phyloP scores from a whole-genome alignment of 2,797 vertebrate species.

The Tapirus indicus region DNA sequence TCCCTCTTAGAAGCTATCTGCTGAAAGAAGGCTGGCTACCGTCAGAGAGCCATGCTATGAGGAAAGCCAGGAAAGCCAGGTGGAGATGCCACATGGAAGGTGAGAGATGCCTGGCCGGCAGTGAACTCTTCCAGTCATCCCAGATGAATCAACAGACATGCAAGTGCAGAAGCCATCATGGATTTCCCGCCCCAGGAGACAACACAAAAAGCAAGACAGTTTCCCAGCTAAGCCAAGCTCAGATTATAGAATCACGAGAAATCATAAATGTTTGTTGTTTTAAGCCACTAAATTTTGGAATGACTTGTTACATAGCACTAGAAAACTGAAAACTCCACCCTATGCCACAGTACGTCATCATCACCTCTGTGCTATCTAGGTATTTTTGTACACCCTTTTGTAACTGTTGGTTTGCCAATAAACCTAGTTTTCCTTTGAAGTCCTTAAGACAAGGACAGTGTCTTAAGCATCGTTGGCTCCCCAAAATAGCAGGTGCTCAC shows the following conservation, averaged over 20 bases:
- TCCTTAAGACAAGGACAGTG: neutral
- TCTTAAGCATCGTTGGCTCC: conserved; percentile 16
- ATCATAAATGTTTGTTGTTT: neutral
- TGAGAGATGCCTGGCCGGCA: neutral
- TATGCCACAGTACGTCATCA: neutral
- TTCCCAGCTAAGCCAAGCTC: neutral
- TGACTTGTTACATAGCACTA: neutral
- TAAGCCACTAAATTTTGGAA: neutral
- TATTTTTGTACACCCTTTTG: neutral
- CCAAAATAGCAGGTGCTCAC: neutral
- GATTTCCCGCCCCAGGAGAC: neutral
- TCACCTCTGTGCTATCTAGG: neutral
- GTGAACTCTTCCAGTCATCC: neutral
- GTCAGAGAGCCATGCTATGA: neutral
- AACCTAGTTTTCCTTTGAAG: neutral
- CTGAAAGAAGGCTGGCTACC: neutral
- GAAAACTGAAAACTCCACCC: neutral
- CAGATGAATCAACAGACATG: neutral
- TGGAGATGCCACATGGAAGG: neutral
- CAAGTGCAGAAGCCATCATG: neutral
- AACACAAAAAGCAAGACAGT: neutral
- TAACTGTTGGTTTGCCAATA: neutral
- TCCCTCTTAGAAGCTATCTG: neutral
- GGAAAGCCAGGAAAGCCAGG: neutral
- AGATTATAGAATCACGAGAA: neutral